A percentile compares a stretch with the other conserved stretches of the same genome.
Evolutionary conservation across 2,888 invertebrate species (phyloP).

Genomic region (Agrochola macilenta): DNA sequence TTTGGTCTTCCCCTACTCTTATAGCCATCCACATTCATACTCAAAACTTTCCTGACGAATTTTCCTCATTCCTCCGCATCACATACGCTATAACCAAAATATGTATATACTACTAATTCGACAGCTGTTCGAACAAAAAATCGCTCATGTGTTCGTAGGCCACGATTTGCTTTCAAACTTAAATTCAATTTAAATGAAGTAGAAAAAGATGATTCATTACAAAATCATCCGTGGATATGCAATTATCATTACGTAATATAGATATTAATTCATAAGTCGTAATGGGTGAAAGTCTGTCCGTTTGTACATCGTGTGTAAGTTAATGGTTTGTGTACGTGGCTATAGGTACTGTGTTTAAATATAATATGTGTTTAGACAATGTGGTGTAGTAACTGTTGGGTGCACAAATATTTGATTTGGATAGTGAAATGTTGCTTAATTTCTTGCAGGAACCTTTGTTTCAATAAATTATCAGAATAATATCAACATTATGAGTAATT

Average conservation of each 20-base stretch:
- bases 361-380: slow-evolving; percentile 3
- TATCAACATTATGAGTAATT: not conserved
- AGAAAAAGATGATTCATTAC: slow-evolving; percentile 46
- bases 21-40: too few species aligned
- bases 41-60: too few species aligned
- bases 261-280: slow-evolving; percentile 57
- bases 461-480: too few species aligned
- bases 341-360: slow-evolving; percentile 27
- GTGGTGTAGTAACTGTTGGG: not conserved
- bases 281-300: slow-evolving; percentile 60
- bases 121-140: not conserved
- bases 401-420: slow-evolving; percentile 17
- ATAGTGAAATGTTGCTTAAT: slow-evolving; percentile 18
- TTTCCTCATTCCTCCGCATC: too few species aligned
- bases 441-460: not conserved
- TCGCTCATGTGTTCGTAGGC: not conserved
- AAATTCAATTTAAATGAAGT: slow-evolving; percentile 15
- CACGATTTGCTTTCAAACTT: not conserved
- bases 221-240: slow-evolving; percentile 44
- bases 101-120: not conserved
- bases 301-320: slow-evolving; percentile 31
- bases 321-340: slow-evolving; percentile 40
- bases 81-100: not conserved
- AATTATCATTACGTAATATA: slow-evolving; percentile 59
- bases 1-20: too few species aligned